A percentile compares a stretch with the other conserved stretches of the same genome.
Evolutionary conservation across 2,113 vertebrate species (phyloP).

Genomic region (Scomber scombrus): DNA sequence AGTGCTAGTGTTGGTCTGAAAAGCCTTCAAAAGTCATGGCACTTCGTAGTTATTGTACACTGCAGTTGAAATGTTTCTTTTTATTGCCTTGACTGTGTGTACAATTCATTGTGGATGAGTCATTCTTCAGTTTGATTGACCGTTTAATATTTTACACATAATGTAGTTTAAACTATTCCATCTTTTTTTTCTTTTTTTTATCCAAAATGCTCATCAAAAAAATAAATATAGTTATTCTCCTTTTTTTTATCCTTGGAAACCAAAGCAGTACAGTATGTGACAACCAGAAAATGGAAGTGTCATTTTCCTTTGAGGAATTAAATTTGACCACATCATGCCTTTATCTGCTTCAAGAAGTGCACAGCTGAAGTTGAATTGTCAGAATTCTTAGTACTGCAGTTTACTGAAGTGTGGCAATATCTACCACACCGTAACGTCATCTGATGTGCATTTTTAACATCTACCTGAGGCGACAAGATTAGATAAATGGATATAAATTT

Average conservation of each 20-base stretch:
- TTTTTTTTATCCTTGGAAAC: background rate
- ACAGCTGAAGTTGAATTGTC: background rate
- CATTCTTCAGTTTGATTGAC: constrained; percentile 2
- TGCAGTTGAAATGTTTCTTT: background rate
- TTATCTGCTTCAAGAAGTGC: constrained; percentile 4
- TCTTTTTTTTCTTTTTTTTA: background rate
- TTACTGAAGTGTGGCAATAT: background rate
- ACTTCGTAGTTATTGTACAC: background rate
- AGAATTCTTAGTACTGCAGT: no score
- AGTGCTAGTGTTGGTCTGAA: constrained; percentile 25
- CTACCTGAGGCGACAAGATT: background rate
- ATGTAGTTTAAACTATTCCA: background rate
- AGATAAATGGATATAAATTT: background rate
- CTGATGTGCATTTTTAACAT: background rate
- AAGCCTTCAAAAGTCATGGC: constrained; percentile 23
- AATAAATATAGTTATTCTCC: background rate
- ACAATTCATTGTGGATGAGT: background rate
- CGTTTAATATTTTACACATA: background rate
- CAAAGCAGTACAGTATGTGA: constrained; percentile 10
- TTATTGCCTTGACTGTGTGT: background rate
- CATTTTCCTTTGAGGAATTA: constrained; percentile 16
- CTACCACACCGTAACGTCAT: background rate
- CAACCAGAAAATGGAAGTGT: constrained; percentile 1
- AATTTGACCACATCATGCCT: constrained; percentile 6
- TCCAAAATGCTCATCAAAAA: background rate